phyloP scores from a whole-genome alignment of 2,113 vertebrate genomes.

The Microcebus lehilahytsara region DNA sequence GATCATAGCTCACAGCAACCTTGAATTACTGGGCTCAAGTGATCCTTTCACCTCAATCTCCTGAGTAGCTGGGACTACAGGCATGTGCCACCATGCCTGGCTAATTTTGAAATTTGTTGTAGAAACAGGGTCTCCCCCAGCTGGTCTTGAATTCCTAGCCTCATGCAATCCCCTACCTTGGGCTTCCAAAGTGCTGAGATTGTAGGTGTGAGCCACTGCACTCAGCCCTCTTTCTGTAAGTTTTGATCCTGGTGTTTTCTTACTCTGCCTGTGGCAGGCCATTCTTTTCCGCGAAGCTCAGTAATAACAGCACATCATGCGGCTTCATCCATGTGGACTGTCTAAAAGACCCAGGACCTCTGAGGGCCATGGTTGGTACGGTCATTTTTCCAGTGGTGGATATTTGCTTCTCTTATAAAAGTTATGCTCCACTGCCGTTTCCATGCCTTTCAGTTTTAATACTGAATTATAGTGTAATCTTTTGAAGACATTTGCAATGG shows the following conservation, averaged over 20 bases:
- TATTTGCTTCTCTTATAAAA: not conserved
- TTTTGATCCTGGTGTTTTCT: not conserved
- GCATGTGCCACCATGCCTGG: too few species aligned
- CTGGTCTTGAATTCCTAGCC: too few species aligned
- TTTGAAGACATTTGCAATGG: slow-evolving; percentile 10
- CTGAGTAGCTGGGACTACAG: too few species aligned
- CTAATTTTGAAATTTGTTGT: too few species aligned
- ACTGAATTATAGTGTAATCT: not conserved
- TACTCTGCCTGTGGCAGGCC: not conserved
- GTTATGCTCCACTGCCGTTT: not conserved
- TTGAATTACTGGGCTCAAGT: too few species aligned
- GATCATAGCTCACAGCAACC: too few species aligned
- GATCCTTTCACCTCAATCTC: too few species aligned
- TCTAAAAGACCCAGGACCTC: not conserved
- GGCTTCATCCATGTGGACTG: not conserved
- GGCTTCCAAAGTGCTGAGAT: too few species aligned
- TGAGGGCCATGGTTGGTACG: not conserved
- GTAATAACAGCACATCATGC: not conserved
- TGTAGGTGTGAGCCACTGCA: too few species aligned
- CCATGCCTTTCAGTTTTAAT: not conserved
- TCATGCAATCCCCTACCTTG: too few species aligned
- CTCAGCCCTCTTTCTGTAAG: not conserved
- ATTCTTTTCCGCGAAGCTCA: not conserved
- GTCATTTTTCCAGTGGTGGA: not conserved
- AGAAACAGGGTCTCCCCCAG: too few species aligned